Conservation (phyloP, 64 coral and sea anemone species). For the Actinia equina region DNA sequence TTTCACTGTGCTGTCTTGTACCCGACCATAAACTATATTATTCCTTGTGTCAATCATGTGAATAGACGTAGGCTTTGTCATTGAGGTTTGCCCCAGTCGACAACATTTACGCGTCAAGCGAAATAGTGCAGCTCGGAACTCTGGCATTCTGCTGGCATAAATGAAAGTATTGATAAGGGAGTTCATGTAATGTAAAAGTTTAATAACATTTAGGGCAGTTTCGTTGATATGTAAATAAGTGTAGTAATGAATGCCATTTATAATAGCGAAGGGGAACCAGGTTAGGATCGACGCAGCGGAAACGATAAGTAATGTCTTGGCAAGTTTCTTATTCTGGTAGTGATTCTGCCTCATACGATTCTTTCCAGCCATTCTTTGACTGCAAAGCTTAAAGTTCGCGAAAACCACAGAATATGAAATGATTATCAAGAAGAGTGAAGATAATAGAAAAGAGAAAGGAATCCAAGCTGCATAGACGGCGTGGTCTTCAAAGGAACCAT, state of each 20-base stretch:
- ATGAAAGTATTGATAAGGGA: constrained; percentile 22
- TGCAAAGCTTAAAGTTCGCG: constrained; percentile 15
- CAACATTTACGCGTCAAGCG: not conserved
- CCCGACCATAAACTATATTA: not conserved
- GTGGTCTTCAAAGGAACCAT: not conserved
- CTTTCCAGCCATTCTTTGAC: no score
- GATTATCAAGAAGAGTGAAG: not conserved
- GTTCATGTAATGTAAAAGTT: constrained; percentile 28
- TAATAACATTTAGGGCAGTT: not conserved
- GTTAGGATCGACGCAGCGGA: not conserved
- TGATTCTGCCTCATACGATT: not conserved
- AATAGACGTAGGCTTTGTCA: not conserved
- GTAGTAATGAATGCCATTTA: constrained; percentile 26
- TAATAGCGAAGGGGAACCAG: constrained; percentile 9
- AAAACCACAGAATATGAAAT: constrained; percentile 17
- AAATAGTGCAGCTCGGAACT: not conserved
- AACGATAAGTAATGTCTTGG: constrained; percentile 2
- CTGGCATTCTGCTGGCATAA: constrained; percentile 28
- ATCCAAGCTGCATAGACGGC: constrained; percentile 21
- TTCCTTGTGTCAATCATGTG: not conserved
- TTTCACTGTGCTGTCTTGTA: not conserved
- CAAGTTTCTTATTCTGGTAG: constrained; percentile 17
- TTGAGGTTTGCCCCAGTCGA: not conserved
- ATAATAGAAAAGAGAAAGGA: not conserved
- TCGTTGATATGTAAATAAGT: not conserved